phyloP scores from a whole-genome alignment of 2,888 invertebrate genomes.

The Xestobium rufovillosum region DNA sequence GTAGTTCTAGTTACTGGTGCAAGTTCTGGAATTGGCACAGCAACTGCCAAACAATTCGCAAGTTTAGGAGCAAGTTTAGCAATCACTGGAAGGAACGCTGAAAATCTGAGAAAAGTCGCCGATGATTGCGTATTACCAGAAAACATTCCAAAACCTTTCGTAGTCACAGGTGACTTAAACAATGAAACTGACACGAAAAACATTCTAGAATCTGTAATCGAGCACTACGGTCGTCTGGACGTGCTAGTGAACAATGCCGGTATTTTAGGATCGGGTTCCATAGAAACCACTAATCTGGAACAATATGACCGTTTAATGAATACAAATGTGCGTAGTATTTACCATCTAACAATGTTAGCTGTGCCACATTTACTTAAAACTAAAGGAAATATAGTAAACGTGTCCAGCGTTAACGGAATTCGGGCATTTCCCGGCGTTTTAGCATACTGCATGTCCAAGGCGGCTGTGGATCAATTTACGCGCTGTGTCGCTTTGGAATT shows the following conservation, averaged over 20 bases:
- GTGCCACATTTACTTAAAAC: constrained; percentile 76
- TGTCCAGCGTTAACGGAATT: constrained; percentile 90
- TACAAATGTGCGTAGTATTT: constrained; percentile 77
- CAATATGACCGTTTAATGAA: constrained; percentile 88
- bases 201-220: constrained; percentile 63
- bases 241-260: constrained; percentile 90
- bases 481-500: constrained; percentile 84
- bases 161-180: constrained; percentile 63
- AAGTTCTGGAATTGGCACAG: constrained; percentile 80
- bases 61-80: constrained; percentile 68
- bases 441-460: constrained; percentile 89
- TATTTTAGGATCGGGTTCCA: constrained; percentile 69
- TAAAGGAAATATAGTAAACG: constrained; percentile 90
- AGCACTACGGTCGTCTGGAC: constrained; percentile 69
- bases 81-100: constrained; percentile 61
- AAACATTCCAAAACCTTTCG: constrained; percentile 44
- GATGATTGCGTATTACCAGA: constrained; percentile 46
- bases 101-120: constrained; percentile 58
- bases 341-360: constrained; percentile 77
- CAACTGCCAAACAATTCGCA: constrained; percentile 70
- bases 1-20: constrained; percentile 72
- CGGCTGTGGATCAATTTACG: constrained; percentile 92
- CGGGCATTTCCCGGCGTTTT: constrained; percentile 84
- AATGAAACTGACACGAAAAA: constrained; percentile 66
- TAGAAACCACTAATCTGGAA: constrained; percentile 77